Percentiles rank a stretch among this genome's conserved stretches.
Evolutionary conservation across 2,113 vertebrate genomes (phyloP).

Genomic region (Hiodon tergisus): DNA sequence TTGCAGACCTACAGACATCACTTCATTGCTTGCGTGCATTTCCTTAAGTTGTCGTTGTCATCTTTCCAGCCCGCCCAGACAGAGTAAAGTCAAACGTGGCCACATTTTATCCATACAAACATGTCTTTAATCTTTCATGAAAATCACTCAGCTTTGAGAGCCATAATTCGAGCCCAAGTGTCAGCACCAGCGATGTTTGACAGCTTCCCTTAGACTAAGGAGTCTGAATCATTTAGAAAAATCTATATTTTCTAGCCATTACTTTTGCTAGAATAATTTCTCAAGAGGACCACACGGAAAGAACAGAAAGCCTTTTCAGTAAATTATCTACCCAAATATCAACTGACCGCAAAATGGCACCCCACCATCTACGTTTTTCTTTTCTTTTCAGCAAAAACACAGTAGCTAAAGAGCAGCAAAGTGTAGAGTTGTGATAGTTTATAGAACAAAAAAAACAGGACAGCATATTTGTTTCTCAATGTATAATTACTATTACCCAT

Average conservation of each 20-base stretch:
- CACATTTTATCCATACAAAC: slow-evolving; percentile 32
- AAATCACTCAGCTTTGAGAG: slow-evolving; percentile 29
- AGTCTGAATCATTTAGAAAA: slow-evolving; percentile 33
- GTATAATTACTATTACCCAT: too few species aligned
- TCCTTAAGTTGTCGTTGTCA: slow-evolving; percentile 9
- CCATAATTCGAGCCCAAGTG: slow-evolving; percentile 34
- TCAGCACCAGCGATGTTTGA: slow-evolving; percentile 29
- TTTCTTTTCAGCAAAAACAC: slow-evolving; percentile 17
- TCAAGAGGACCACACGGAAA: slow-evolving; percentile 5
- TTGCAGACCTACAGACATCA: not conserved
- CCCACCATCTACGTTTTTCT: not conserved
- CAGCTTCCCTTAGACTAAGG: slow-evolving; percentile 21
- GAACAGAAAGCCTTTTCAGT: slow-evolving; percentile 9
- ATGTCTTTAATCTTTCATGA: slow-evolving; percentile 35
- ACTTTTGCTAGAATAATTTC: slow-evolving; percentile 27
- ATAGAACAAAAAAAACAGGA: too few species aligned
- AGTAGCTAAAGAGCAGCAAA: not conserved
- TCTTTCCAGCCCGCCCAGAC: not conserved
- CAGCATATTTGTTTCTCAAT: too few species aligned
- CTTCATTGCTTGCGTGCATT: not conserved
- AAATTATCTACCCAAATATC: slow-evolving; percentile 18
- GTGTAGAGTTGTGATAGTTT: not conserved
- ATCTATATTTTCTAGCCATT: slow-evolving; percentile 34
- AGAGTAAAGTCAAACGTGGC: slow-evolving; percentile 15
- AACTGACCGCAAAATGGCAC: not conserved